Evolutionary conservation across 2,797 vertebrate genomes (phyloP), one percentile per base, ranked within the genome.

Genomic region (Valencia hispanica): DNA sequence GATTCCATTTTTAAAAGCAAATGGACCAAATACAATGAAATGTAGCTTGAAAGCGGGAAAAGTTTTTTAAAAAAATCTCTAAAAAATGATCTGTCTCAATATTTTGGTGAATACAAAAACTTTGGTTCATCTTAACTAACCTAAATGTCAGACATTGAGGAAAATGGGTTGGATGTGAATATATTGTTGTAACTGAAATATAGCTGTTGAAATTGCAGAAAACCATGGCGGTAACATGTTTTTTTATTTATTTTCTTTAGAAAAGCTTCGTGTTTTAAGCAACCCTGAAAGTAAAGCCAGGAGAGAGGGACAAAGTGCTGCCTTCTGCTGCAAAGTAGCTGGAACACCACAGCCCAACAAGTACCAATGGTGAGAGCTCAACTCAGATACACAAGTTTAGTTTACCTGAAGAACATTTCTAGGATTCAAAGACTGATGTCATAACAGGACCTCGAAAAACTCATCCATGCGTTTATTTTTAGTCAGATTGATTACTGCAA

Each of bases 301-400:
- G 75, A 93, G 94, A 77, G 94, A 93, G 68, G 97, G 98, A 27
- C 97, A 99, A 90, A 97, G 95, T 0, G 96, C 95, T 79, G 94
- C 96, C 0, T 93, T 99, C 87, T 99, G 98, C 92, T 99, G 98
- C 6, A 96, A 97, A 14, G 96, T 97, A 63, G 80, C 80, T 0
- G 98, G 98, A 73, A 95, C 85, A 36, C 97, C 97, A 0, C 90
- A 91, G 41, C 96, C 97, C 0, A 93, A 97, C 45, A 94, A 93
- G 25, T 99, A 98, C 82, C 94, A 97, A 83, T 99, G 98, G 98
- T 99, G 92, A 88, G 96, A 82, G 3, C 9, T 59, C 18, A 79
- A 11, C 22, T 73, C 18, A 39, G 6, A 77, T 7, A 27, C 22
- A 78, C 34, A n/a, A 5, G 25, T 63, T 5, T 27, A 34, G 45